Conservation (phyloP, 2,113 vertebrate genomes). For the Pelecanoides urinatrix region DNA sequence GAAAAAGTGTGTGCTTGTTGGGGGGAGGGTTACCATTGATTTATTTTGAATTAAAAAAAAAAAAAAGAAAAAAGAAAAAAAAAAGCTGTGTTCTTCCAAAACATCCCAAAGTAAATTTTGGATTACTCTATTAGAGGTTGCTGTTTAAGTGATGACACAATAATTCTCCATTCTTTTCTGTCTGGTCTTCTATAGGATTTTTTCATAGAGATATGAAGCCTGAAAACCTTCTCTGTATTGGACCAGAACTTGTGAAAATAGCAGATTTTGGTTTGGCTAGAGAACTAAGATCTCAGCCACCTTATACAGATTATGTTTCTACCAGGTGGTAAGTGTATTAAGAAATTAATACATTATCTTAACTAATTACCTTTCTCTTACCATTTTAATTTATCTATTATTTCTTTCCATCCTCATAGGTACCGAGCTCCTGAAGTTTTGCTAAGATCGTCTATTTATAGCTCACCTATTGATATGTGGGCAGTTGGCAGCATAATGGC, state of each 20-base stretch:
- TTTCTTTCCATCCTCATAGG: conserved; percentile 68
- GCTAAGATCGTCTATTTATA: conserved; percentile 88
- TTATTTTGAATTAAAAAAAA: not conserved
- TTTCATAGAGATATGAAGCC: conserved; percentile 99
- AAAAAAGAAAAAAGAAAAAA: too few species aligned
- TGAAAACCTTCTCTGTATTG: conserved; percentile 97
- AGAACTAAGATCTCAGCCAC: conserved; percentile 94
- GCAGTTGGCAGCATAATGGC: conserved; percentile 98
- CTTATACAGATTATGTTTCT: conserved; percentile 97
- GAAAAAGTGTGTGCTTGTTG: not conserved
- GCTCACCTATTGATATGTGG: conserved; percentile 96
- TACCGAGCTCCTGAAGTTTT: conserved; percentile 98
- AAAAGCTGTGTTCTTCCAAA: not conserved
- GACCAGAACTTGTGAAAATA: conserved; percentile 97
- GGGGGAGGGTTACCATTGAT: not conserved
- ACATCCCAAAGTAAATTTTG: not conserved
- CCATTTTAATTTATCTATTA: not conserved
- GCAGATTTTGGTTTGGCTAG: conserved; percentile 97
- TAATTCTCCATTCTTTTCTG: not conserved
- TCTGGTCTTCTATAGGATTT: conserved; percentile 78
- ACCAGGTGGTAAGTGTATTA: conserved; percentile 87
- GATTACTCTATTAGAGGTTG: not conserved
- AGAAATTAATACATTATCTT: not conserved
- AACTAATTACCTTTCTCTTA: not conserved
- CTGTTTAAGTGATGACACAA: not conserved